Evolutionary conservation across 37 sponge, comb jelly and placozoan species (phyloP).

Genomic region (Aphrocallistes beatrix): DNA sequence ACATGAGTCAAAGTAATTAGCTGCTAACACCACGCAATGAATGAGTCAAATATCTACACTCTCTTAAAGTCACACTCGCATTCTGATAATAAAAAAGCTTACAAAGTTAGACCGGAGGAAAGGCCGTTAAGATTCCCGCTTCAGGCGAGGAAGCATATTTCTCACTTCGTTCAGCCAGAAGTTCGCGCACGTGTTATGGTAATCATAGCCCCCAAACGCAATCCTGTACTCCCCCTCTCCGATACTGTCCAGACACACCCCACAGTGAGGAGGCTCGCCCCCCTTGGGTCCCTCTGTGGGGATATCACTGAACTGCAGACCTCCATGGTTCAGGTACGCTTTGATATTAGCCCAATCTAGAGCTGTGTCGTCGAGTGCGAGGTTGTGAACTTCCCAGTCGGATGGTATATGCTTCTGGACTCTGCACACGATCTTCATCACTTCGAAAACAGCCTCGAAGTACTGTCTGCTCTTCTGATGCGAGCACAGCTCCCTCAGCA

Average conservation of each 20-base stretch:
- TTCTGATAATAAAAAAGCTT: too few relatives aligned
- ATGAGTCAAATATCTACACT: too few relatives aligned
- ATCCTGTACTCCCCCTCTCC: not conserved
- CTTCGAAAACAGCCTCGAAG: not conserved
- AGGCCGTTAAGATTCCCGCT: not conserved
- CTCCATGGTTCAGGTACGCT: not conserved
- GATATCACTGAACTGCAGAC: not conserved
- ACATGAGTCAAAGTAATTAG: too few relatives aligned
- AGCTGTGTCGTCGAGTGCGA: not conserved
- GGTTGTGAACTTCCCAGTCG: not conserved
- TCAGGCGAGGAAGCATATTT: not conserved
- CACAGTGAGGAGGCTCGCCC: not conserved
- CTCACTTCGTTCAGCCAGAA: slow-evolving; percentile 7
- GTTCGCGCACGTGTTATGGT: not conserved
- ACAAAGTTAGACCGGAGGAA: not conserved
- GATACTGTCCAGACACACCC: slow-evolving; percentile 8
- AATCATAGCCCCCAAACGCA: not conserved
- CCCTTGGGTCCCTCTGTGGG: not conserved
- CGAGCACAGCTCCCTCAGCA: not conserved
- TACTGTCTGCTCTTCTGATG: not conserved
- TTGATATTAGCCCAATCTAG: not conserved
- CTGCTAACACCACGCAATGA: too few relatives aligned
- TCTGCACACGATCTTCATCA: not conserved
- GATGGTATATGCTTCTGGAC: not conserved
- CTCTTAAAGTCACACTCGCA: too few relatives aligned